Conservation (phyloP, 2,888 invertebrate species). For the Cheilosia urbana region DNA sequence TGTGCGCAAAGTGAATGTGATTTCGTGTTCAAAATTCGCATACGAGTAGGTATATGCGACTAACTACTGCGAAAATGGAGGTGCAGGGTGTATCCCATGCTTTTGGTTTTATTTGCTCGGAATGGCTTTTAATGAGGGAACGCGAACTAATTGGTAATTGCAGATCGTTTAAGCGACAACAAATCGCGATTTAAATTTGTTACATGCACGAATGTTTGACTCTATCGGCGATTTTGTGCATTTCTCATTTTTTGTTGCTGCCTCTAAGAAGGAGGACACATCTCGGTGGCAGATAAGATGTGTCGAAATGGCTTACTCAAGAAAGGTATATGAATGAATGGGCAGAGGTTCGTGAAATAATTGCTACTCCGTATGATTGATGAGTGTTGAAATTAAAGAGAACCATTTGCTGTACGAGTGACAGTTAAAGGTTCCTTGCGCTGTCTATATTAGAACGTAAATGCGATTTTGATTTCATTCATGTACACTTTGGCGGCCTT, state of each 20-base stretch:
- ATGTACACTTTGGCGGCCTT: not conserved
- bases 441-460: not conserved
- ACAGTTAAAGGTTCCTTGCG: not conserved
- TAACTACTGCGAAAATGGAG: constrained; percentile 47
- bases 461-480: not conserved
- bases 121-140: constrained; percentile 72
- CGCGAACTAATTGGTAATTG: constrained; percentile 74
- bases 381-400: not conserved
- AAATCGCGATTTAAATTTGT: constrained; percentile 74
- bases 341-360: constrained; percentile 13
- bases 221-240: constrained; percentile 46
- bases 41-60: not conserved
- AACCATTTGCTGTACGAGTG: not conserved
- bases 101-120: constrained; percentile 27
- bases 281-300: constrained; percentile 11
- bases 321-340: not conserved
- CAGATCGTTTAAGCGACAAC: constrained; percentile 70
- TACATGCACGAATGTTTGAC: constrained; percentile 69
- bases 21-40: constrained; percentile 64
- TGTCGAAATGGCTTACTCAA: constrained; percentile 12
- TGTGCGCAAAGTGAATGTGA: constrained; percentile 69
- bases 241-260: constrained; percentile 56
- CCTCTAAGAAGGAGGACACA: constrained; percentile 34
- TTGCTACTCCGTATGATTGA: constrained; percentile 4
- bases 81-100: constrained; percentile 15